Base-by-base conservation (phyloP, 2,888 invertebrate genomes). In the Nephrotoma appendiculata region DNA sequence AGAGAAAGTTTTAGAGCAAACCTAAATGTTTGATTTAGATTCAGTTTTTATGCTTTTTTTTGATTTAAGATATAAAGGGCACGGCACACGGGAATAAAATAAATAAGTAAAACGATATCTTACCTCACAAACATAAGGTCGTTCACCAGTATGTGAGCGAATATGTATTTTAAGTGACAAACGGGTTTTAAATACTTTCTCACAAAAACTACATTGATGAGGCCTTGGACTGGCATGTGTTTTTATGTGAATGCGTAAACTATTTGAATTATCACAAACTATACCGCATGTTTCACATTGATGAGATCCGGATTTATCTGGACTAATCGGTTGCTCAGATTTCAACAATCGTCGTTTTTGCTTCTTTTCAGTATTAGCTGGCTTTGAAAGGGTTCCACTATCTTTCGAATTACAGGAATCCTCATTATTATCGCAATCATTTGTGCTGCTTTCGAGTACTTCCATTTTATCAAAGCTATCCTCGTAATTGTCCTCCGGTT, bases 41-140 rank as follows among this genome's bases (percentile, higher is more conserved):
- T 85, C 42, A 85, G 71, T 71, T 71, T 71, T 71, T 71, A 31
- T 31, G 71, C 31, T 19, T 19, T 71, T 71, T n/a, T 42, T 41
- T 41, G 57, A 48, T 83, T 83, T 84, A 11, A 31, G 31, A 71
- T 6, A 52, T 44, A 41, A 48, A 52, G 45, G 86, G 86, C 86
- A 48, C 87, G 88, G 87, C 88, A 86, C 88, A 88, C 87, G 87
- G 87, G 88, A 87, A 44, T 83, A 45, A 0, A 83, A 83, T 83
- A 19, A 6, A 86, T 57, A 83, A 41, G 2, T 11, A 48, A 42
- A 43, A 84, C 15, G 6, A 41, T 83, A 42, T 41, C 84, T 87
- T 86, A 88, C 88, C 86, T 88, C 88, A 86, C 88, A 88, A 31
- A 87, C 87, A 41, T 88, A 88, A 2, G 88, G 88, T 5, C 88